Base-by-base conservation (phyloP, 37 sponge, comb jelly and placozoan species). In the Cliona cf. orientalis region DNA sequence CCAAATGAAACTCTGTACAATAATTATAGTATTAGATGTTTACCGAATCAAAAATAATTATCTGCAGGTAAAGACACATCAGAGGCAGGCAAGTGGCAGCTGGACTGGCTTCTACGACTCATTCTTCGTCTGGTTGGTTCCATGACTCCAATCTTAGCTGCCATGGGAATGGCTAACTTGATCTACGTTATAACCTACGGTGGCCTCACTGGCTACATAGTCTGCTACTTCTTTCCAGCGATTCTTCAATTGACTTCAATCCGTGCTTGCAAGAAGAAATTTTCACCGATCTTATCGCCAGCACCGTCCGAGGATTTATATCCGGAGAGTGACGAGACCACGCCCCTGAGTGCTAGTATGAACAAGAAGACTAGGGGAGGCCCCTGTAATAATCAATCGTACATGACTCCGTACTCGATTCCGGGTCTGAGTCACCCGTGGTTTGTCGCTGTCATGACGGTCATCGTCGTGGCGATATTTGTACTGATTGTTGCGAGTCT, bases 141-240 rank as follows among this genome's bases (percentile, higher is more conserved):
- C 31, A 42, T 85, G 55, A 61, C 86, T 33, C 96, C 96, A 0
- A 57, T 95, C 0, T 6, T 90, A 36, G 80, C 80, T 33, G 90
- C 87, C n/a, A 60, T 95, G 46, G 91, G 90, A 21, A 58, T 95
- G 3, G 67, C 93, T 26, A 95, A 92, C 70, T 59, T 95, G 62
- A 92, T 95, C 39, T 67, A 69, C 7, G 88, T 95, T 1, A 58
- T 91, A 31, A 82, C 86, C 31, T 95, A 83, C 66, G 87, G 88
- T 23, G 96, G 96, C 1, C 69, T 95, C 9, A 19, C 75, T 45
- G 93, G 84, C 19, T 93, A 89, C 58, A 40, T 65, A 35, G 76
- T 90, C 42, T 80, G 80, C 19, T 89, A 74, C 57, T 45, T 89
- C 60, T 83, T 90, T 37, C 93, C 96, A 19, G 58, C 46, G 2